These are phyloP conservation scores for Hirtodrosophila confusa DNA, from an alignment of 2,888 invertebrate species.

Conservation along the genomic window DNA sequence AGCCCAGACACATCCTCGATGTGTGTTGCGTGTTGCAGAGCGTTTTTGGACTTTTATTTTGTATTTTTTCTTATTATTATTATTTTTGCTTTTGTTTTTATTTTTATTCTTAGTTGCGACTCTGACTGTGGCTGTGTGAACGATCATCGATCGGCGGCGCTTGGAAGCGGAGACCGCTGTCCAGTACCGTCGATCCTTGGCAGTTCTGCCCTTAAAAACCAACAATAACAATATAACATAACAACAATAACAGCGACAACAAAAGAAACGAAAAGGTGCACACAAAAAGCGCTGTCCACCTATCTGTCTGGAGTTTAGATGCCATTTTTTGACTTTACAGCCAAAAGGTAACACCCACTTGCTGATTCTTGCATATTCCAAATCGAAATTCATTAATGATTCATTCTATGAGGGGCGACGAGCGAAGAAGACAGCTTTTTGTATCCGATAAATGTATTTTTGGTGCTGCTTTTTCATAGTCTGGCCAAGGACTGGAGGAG, in stretches of 20 bases:
- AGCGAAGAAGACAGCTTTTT: conserved; percentile 42
- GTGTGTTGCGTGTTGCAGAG: conserved; percentile 42
- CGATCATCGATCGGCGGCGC: conserved; percentile 62
- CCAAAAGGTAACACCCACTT: conserved; percentile 83
- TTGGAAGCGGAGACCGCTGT: conserved; percentile 36
- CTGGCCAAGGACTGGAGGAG: conserved; percentile 19
- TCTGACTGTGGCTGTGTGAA: conserved; percentile 28
- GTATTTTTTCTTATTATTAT: conserved; percentile 11
- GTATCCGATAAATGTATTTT: conserved; percentile 42
- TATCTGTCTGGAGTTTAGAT: conserved; percentile 75
- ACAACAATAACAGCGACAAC: conserved; percentile 46
- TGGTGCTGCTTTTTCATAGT: conserved; percentile 37
- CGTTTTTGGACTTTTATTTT: conserved; percentile 20
- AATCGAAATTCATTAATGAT: conserved; percentile 79
- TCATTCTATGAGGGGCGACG: conserved; percentile 61
- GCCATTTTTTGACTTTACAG: conserved; percentile 82
- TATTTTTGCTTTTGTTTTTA: conserved; percentile 2
- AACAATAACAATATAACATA: conserved; percentile 50
- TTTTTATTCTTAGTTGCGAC: too few relatives aligned
- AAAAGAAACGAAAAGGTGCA: conserved; percentile 22
- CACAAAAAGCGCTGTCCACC: conserved; percentile 66
- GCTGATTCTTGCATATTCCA: conserved; percentile 62
- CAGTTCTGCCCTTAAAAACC: conserved; percentile 34
- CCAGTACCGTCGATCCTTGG: conserved; percentile 29
- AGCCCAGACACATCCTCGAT: conserved; percentile 49